Conservation (phyloP, 2,113 vertebrate genomes). For the Equus quagga region DNA sequence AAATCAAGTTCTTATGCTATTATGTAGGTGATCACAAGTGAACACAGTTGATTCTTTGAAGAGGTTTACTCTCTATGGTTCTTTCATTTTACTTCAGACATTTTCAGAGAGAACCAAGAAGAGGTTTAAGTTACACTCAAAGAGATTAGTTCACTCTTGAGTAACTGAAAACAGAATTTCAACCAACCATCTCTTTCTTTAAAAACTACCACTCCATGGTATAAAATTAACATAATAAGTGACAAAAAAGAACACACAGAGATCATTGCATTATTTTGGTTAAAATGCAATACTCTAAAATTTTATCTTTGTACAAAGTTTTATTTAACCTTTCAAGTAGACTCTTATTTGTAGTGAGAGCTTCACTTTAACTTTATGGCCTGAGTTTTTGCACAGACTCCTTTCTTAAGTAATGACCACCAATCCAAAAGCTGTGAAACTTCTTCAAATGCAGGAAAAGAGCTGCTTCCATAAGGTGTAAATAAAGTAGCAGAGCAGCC, state of each 20-base stretch:
- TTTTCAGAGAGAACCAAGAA: slow-evolving; percentile 12
- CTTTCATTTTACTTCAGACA: slow-evolving; percentile 11
- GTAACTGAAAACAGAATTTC: slow-evolving; percentile 9
- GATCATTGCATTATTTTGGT: not conserved
- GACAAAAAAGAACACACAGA: not conserved
- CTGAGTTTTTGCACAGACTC: not conserved
- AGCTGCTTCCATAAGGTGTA: not conserved
- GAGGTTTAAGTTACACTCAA: not conserved
- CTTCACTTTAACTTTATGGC: not conserved
- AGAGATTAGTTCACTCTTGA: slow-evolving; percentile 39
- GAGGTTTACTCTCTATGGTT: not conserved
- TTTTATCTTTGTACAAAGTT: not conserved
- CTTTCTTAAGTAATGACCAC: not conserved
- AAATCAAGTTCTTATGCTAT: slow-evolving; percentile 47
- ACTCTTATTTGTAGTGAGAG: not conserved
- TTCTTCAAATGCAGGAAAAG: not conserved
- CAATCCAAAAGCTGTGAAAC: slow-evolving; percentile 3
- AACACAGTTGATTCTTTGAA: not conserved
- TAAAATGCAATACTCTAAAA: slow-evolving; percentile 53
- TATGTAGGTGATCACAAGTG: slow-evolving; percentile 24
- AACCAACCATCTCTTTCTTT: not conserved
- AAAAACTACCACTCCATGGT: not conserved
- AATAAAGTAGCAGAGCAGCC: not conserved
- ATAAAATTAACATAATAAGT: slow-evolving; percentile 33
- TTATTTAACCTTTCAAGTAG: slow-evolving; percentile 3